A percentile compares a stretch with the other conserved stretches of the same genome.
Evolutionary conservation across 2,797 vertebrate species (phyloP).

Genomic region (Liasis olivaceus): DNA sequence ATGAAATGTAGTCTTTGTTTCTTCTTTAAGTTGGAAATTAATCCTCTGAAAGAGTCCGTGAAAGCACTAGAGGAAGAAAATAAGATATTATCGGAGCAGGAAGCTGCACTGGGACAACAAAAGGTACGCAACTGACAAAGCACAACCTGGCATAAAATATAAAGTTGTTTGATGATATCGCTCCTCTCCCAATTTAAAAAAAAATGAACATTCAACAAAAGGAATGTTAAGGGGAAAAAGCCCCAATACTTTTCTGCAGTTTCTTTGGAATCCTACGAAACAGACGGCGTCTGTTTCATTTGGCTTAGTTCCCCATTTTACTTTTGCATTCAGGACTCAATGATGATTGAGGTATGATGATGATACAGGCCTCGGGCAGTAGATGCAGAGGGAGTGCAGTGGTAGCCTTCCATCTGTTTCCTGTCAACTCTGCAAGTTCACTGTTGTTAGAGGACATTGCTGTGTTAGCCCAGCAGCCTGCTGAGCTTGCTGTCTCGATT

Average conservation of each 20-base stretch:
- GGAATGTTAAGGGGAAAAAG: not conserved
- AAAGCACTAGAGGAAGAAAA: conserved; percentile 69
- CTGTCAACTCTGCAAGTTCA: not conserved
- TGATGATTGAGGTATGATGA: too few species aligned
- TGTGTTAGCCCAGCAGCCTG: not conserved
- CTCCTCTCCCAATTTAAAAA: not conserved
- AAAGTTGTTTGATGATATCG: not conserved
- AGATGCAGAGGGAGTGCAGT: not conserved
- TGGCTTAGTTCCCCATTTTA: not conserved
- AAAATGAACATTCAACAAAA: not conserved
- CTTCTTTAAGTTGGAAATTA: conserved; percentile 59
- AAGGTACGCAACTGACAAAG: conserved; percentile 50
- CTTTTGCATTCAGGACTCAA: not conserved
- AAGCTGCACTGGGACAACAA: conserved; percentile 64
- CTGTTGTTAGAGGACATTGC: not conserved
- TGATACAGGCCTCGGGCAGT: not conserved
- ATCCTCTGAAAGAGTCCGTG: conserved; percentile 58
- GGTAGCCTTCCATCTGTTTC: not conserved
- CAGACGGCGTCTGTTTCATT: not conserved
- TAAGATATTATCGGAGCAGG: conserved; percentile 58
- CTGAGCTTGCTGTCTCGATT: not conserved
- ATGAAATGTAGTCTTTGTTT: conserved; percentile 8
- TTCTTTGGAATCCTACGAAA: too few species aligned
- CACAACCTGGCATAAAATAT: not conserved
- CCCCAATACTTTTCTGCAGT: not conserved